Conservation (phyloP, 2,113 vertebrate genomes). For the Bungarus multicinctus region DNA sequence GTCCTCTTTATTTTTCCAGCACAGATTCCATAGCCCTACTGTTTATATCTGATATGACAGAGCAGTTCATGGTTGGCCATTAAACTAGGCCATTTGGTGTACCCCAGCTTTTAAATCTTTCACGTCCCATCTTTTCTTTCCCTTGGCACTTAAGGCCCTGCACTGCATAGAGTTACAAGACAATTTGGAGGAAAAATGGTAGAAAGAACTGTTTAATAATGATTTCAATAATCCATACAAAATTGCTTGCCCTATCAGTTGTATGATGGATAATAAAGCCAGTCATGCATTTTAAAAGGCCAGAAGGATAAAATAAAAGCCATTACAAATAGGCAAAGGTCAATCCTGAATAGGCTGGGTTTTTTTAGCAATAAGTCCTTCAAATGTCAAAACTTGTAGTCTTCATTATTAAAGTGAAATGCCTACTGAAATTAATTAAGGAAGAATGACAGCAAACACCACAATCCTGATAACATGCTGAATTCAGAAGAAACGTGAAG, state of each 20-base stretch:
- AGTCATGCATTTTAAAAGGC: constrained; percentile 1
- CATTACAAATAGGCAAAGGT: background rate
- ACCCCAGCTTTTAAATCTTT: background rate
- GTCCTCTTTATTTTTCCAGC: background rate
- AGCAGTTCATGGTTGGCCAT: background rate
- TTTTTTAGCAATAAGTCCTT: background rate
- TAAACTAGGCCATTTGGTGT: background rate
- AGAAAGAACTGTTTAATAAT: background rate
- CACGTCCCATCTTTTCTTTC: background rate
- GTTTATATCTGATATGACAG: background rate
- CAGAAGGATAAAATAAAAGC: constrained; percentile 9
- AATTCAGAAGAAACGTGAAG: background rate
- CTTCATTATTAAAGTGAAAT: background rate
- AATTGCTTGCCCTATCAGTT: background rate
- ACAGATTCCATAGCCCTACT: background rate
- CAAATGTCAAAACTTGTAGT: constrained; percentile 1
- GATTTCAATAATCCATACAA: background rate
- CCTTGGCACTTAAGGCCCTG: background rate
- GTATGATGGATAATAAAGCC: background rate
- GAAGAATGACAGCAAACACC: background rate
- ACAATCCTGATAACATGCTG: background rate
- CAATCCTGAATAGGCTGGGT: background rate
- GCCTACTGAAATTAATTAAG: background rate
- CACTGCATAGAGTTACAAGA: background rate
- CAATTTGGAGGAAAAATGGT: background rate